Base-by-base conservation (phyloP, 2,888 invertebrate genomes). In the Cheilosia urbana region DNA sequence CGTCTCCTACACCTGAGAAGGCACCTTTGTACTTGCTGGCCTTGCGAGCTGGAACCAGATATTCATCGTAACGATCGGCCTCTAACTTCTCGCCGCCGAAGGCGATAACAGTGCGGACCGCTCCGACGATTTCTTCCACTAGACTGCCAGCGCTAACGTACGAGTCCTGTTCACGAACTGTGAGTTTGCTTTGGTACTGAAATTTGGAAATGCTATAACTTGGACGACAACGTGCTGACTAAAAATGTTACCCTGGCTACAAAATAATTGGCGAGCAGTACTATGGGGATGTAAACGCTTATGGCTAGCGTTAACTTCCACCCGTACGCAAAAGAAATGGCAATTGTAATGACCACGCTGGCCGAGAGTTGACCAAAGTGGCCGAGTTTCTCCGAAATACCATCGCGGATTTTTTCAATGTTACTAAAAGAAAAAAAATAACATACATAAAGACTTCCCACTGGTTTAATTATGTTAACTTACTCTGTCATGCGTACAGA, bases 241-340 rank as follows among this genome's bases (percentile, higher is more conserved):
- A 24, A 21, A 21, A 11, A 13, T 21, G 92, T 91, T 90, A 94
- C 96, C 94, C 95, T 95, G 2, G 96, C 95, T 40, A 97, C 95
- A 6, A 96, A 90, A 2, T 95, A 94, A 15, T 96, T 96, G 0
- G 96, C 93, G 3, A 94, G 93, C 5, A 96, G 95, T 51, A 97
- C 94, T 40, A 97, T 90, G 0, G 97, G 97, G 11, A 96, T 94
- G 76, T 96, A 95, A 15, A 95, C 94, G 79, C 97, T 91, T 73
- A 97, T 95, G 51, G 97, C 95, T 37, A 97, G 92, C 0, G 97
- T 96, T 73, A 98, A 92, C 90, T 97, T 95, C 97, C 97, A 97
- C 63, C 97, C 97, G 89, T 96, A 96, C 0, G 93, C 91, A 89
- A 97, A 95, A 0, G 97, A 96, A 57, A 96, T 94, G 3, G 88